Evolutionary conservation across 2,797 vertebrate genomes (phyloP).

Genomic region (Pseudochirops corinnae): DNA sequence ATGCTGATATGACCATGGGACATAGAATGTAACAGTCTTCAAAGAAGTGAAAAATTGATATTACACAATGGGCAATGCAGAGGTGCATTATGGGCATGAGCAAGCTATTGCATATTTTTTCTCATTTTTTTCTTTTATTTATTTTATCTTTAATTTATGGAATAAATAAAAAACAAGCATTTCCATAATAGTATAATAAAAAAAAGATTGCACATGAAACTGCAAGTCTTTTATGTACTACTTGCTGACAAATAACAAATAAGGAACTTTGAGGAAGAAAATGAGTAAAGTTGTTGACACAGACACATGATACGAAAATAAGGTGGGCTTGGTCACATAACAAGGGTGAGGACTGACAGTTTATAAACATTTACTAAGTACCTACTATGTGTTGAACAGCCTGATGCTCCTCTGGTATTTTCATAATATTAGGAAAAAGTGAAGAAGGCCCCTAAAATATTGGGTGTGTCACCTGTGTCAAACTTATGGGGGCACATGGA

Average conservation of each 20-base stretch:
- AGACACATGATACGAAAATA: neutral
- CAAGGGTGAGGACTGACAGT: neutral
- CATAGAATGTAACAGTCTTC: neutral
- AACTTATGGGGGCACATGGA: neutral
- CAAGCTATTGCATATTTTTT: neutral
- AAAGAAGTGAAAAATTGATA: neutral
- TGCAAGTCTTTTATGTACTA: neutral
- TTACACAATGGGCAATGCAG: neutral
- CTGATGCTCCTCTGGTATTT: neutral
- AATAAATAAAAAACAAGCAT: neutral
- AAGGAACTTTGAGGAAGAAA: neutral
- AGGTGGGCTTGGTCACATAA: neutral
- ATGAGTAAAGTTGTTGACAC: neutral
- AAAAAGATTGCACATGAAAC: neutral
- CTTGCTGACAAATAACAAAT: neutral
- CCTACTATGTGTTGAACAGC: neutral
- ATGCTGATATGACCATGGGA: neutral
- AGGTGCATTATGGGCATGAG: neutral
- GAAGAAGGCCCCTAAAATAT: neutral
- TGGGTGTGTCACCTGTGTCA: neutral
- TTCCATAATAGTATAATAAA: neutral
- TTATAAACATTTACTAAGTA: neutral
- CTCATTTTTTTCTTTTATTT: neutral
- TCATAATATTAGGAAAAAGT: neutral
- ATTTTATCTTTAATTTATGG: neutral